These are phyloP conservation scores for Phthorimaea operculella DNA, from an alignment of 1,140 invertebrate genomes.

Conservation along the genomic window DNA sequence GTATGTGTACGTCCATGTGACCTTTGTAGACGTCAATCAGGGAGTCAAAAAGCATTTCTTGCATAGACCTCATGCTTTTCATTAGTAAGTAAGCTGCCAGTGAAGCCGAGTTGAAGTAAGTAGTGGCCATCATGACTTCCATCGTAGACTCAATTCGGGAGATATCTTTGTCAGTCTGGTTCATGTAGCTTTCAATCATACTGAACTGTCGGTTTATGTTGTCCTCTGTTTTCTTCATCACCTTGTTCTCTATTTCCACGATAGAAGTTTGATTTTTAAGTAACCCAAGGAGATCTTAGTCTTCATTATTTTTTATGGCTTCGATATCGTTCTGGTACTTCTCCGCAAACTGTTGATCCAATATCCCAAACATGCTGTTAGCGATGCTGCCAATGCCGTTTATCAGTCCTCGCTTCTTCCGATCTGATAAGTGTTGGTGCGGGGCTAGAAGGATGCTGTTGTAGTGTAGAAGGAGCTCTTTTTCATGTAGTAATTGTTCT, in stretches of 20 bases:
- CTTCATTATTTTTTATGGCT: neutral
- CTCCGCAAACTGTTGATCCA: conserved; percentile 6
- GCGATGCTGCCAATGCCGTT: neutral
- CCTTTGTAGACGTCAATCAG: conserved; percentile 16
- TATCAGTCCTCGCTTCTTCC: neutral
- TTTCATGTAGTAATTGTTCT: neutral
- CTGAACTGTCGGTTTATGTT: conserved; percentile 1
- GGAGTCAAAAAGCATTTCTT: conserved; percentile 18
- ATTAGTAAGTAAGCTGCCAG: conserved; percentile 13
- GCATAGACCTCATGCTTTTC: conserved; percentile 11
- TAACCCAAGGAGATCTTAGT: neutral
- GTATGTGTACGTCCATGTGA: conserved; percentile 17
- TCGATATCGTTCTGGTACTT: conserved; percentile 1
- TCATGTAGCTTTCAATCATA: neutral
- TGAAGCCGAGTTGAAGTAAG: conserved; percentile 15
- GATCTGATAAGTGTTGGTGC: neutral
- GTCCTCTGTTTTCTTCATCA: neutral
- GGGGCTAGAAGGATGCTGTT: neutral
- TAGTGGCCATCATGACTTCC: conserved; percentile 12
- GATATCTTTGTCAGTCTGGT: too few species aligned
- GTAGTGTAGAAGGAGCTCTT: neutral
- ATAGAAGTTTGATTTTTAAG: conserved; percentile 8
- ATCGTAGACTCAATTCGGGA: conserved; percentile 6
- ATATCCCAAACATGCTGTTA: neutral
- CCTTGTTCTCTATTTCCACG: neutral